phyloP scores from a whole-genome alignment of 2,888 invertebrate genomes.

The Exocentrus adspersus region DNA sequence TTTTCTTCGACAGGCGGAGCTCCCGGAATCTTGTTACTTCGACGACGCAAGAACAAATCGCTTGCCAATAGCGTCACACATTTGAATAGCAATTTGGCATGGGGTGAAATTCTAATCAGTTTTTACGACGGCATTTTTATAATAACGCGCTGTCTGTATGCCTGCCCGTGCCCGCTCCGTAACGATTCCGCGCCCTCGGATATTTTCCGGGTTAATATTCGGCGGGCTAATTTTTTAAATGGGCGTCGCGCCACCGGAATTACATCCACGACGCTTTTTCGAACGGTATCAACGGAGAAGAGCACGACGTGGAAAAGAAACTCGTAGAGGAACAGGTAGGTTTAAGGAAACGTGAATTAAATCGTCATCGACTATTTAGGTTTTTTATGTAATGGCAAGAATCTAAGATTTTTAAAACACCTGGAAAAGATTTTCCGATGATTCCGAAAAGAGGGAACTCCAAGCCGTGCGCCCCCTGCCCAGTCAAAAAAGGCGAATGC shows the following conservation, averaged over 20 bases:
- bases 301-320: no score
- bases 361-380: no score
- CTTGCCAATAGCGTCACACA: constrained; percentile 64
- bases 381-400: no score
- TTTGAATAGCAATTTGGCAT: constrained; percentile 65
- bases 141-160: constrained; percentile 57
- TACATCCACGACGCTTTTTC: no score
- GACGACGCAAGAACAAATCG: constrained; percentile 63
- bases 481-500: no score
- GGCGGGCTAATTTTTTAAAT: constrained; percentile 19
- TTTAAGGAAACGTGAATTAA: no score
- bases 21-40: constrained; percentile 61
- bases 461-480: no score
- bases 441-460: no score
- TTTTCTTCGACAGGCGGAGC: constrained; percentile 59
- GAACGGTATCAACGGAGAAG: no score
- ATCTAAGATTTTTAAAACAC: no score
- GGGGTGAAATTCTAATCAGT: constrained; percentile 64
- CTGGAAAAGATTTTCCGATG: no score
- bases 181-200: constrained; percentile 23
- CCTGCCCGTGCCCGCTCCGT: constrained; percentile 33
- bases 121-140: constrained; percentile 63
- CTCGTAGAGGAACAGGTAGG: no score
- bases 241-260: not conserved
- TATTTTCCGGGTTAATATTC: constrained; percentile 30